Percentiles rank a stretch among this genome's conserved stretches.
These are phyloP conservation scores for Drosophila ustulata DNA, from an alignment of 2,888 invertebrate genomes.

Conservation along the genomic window DNA sequence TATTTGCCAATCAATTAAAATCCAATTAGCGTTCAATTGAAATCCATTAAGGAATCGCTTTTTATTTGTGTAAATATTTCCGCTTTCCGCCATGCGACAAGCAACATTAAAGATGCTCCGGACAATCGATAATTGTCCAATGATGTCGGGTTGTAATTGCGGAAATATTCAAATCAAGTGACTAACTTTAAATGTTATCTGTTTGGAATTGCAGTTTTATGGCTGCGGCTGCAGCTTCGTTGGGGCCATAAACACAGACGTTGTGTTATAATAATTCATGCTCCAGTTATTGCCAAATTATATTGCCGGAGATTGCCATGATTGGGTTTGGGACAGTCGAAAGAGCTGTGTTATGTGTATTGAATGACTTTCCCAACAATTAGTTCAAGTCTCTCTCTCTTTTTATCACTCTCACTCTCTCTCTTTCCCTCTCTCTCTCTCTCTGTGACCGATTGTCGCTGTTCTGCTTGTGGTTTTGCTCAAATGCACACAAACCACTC, in stretches of 20 bases:
- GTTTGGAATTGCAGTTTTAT: neutral
- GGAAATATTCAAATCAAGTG: conserved; percentile 35
- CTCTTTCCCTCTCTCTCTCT: neutral
- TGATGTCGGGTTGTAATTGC: conserved; percentile 19
- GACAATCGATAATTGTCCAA: conserved; percentile 13
- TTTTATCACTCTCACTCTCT: conserved; percentile 2
- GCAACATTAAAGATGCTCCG: conserved; percentile 5
- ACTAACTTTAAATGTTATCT: neutral
- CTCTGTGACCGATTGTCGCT: neutral
- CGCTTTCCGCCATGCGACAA: conserved; percentile 35
- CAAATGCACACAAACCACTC: conserved; percentile 42
- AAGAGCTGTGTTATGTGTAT: conserved; percentile 6
- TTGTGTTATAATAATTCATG: conserved; percentile 48
- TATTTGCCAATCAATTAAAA: conserved; percentile 54
- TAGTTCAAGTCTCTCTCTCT: conserved; percentile 17
- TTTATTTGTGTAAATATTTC: conserved; percentile 18
- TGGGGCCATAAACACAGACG: conserved; percentile 10
- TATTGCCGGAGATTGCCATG: conserved; percentile 21
- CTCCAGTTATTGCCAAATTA: conserved; percentile 61
- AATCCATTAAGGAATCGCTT: neutral
- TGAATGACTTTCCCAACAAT: conserved; percentile 57
- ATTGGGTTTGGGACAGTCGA: conserved; percentile 34
- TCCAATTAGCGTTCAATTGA: conserved; percentile 33
- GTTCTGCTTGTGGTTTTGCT: conserved; percentile 56
- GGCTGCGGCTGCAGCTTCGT: neutral